Base-by-base conservation (phyloP, 2,888 invertebrate species). In the Leptopilina drosophilae region DNA sequence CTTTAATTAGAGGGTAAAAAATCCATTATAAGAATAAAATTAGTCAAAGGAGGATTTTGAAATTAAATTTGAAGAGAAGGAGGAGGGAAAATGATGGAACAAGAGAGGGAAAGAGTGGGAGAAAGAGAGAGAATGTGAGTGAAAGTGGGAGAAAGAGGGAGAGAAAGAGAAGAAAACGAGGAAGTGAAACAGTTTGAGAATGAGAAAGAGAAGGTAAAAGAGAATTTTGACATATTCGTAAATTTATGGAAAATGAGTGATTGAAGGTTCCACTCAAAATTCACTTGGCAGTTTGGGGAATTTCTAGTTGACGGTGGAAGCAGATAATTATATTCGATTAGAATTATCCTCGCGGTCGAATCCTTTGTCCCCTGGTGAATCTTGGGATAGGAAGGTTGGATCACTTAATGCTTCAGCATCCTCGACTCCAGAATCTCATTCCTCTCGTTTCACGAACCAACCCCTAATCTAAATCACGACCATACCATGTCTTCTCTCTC, bases 271-370 rank as follows among this genome's bases (percentile, higher is more conserved):
- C 69, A 69, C n/a, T 69, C 69, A 69, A 69, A 69, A 69, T 69
- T 69, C 53, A 69, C 69, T 69, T 69, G 53, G 14, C 53, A 53
- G 53, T 53, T 7, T 49, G 84, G 79, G 81, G 81, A 83, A 77
- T 82, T 77, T 78, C 80, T 75, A 78, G 79, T 85, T 87, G 87
- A 88, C 88, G 86, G 88, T 87, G 86, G 84, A 87, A 83, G 81
- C 82, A 85, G 88, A 88, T 90, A 89, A 90, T 90, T 87, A 89
- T 89, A 90, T 90, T 89, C 89, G 90, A 89, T 90, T 89, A 90
- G 88, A 87, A 88, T 89, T 86, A 87, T 89, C 87, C 84, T 86
- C 82, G 87, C 83, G 85, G 86, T 81, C 79, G 85, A 83, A 84
- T 87, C 87, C 88, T 90, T 89, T 90, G 89, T 89, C 86, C 86